Conservation (phyloP, 2,113 vertebrate genomes). For the Boulengeromyrus knoepffleri region DNA sequence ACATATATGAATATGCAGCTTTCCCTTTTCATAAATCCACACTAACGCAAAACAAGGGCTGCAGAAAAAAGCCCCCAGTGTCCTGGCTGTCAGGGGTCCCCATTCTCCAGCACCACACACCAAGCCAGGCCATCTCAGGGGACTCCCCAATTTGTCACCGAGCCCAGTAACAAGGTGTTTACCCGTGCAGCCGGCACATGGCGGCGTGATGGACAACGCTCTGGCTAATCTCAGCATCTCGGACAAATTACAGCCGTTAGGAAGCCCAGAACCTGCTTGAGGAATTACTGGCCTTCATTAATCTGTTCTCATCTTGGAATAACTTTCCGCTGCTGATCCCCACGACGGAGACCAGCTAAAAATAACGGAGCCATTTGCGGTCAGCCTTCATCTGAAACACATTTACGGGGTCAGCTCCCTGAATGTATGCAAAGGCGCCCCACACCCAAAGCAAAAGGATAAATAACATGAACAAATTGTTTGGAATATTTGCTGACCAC, state of each 20-base stretch:
- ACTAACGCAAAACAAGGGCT: not conserved
- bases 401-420: not conserved
- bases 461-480: conserved; percentile 8
- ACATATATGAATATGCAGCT: not conserved
- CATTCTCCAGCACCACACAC: not conserved
- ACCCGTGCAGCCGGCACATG: not conserved
- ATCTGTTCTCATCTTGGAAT: conserved; percentile 15
- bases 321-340: conserved; percentile 9
- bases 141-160: not conserved
- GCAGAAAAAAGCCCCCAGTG: not conserved
- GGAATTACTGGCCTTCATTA: conserved; percentile 11
- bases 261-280: not conserved
- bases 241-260: not conserved
- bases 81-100: not conserved
- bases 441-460: not conserved
- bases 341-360: not conserved
- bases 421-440: not conserved
- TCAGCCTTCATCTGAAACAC: not conserved
- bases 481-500: conserved; percentile 5
- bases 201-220: not conserved
- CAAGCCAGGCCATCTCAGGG: not conserved
- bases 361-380: conserved; percentile 1
- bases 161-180: not conserved
- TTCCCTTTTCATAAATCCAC: not conserved
- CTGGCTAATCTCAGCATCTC: not conserved